A percentile compares a stretch with the other conserved stretches of the same genome.
These are phyloP conservation scores for Pardosa pseudoannulata DNA, from an alignment of 2,888 invertebrate genomes.

Conservation along the genomic window DNA sequence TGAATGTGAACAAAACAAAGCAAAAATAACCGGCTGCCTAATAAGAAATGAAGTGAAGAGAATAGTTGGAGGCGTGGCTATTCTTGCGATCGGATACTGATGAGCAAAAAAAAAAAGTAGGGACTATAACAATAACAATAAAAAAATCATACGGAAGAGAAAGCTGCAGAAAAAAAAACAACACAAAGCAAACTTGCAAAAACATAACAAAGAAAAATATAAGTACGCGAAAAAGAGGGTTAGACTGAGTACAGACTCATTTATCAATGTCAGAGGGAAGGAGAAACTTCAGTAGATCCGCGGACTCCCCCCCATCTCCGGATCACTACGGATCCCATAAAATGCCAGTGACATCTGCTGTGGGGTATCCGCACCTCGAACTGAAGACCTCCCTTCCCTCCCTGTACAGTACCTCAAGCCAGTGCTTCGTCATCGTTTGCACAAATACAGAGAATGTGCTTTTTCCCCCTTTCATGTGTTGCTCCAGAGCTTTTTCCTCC, in stretches of 20 bases:
- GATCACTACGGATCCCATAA: constrained; percentile 67
- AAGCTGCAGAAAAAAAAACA: constrained; percentile 5
- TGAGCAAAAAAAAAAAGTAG: constrained; percentile 55
- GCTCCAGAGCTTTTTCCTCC: neutral
- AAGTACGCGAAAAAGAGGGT: constrained; percentile 62
- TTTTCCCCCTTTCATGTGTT: neutral
- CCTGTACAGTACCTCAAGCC: neutral
- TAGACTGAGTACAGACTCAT: constrained; percentile 62
- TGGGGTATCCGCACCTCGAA: constrained; percentile 48
- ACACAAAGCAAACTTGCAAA: constrained; percentile 34
- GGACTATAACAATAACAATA: constrained; percentile 63
- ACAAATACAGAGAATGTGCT: constrained; percentile 35
- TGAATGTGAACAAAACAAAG: constrained; percentile 20
- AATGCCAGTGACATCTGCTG: constrained; percentile 72
- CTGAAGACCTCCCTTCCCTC: constrained; percentile 1
- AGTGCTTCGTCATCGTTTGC: constrained; percentile 62
- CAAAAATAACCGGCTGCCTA: constrained; percentile 44
- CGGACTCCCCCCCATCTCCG: constrained; percentile 24
- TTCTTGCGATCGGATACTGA: constrained; percentile 69
- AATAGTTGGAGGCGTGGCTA: constrained; percentile 67
- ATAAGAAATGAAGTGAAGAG: constrained; percentile 70
- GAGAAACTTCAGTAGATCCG: constrained; percentile 59
- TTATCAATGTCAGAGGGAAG: constrained; percentile 67
- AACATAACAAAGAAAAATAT: constrained; percentile 43
- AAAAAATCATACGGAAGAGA: constrained; percentile 48